Evolutionary conservation across 2,113 vertebrate genomes (phyloP).

Genomic region (Circaetus cinerascens): DNA sequence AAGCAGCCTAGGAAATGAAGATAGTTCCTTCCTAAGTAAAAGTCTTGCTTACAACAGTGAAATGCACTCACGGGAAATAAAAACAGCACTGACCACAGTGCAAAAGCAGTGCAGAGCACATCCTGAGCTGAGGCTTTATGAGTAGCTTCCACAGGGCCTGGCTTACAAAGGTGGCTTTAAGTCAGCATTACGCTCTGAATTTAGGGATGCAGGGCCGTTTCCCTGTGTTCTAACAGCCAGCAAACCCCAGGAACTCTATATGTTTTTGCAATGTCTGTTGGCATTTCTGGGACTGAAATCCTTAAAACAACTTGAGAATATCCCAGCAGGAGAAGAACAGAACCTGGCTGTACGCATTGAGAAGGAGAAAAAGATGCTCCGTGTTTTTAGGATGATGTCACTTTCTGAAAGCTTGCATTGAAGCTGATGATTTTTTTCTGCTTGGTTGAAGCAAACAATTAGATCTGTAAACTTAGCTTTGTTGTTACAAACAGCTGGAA

Average conservation of each 20-base stretch:
- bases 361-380: background rate
- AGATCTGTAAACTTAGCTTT: background rate
- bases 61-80: background rate
- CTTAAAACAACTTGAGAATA: background rate
- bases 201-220: background rate
- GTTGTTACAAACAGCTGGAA: background rate
- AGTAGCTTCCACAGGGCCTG: background rate
- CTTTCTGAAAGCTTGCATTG: background rate
- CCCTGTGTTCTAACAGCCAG: background rate
- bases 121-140: background rate
- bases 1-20: background rate
- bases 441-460: background rate
- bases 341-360: background rate
- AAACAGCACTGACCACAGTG: background rate
- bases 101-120: background rate
- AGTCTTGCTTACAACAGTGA: background rate
- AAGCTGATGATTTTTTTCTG: background rate
- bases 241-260: background rate
- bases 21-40: background rate
- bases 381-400: background rate
- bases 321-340: background rate
- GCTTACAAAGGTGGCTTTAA: background rate
- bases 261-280: background rate
- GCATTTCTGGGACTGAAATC: background rate
- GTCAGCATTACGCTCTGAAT: background rate